Evolutionary conservation across 2,888 invertebrate species (phyloP), one percentile per base, ranked within the genome.

Genomic region (Alloscopus bannaensis): DNA sequence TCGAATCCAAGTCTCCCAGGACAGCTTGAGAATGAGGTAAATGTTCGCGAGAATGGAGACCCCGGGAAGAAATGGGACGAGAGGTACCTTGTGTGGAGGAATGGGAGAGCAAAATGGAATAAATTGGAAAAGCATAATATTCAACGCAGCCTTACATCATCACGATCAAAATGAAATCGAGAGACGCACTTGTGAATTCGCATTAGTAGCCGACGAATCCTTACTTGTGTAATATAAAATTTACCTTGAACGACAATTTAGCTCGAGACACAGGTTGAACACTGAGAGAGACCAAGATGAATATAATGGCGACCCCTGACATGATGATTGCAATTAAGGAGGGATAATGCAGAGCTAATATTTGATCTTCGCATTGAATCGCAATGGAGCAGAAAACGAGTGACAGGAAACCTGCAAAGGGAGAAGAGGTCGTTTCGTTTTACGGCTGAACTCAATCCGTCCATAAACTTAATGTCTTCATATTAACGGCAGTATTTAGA

Each of bases 1-100:
- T 71, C 90, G 86, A 1, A 89, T 87, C 90, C 90, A 90, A 0
- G 90, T 90, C 26, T 81, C 62, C 3, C 83, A 68, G 1, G 88
- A 87, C 24, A 90, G 86, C 76, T 90, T 88, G 80, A 90, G 86
- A 88, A 90, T 90, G 20, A 90, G 87, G 84, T 89, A 90, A 36
- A 89, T 87, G 85, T 90, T 90, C 20, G 89, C 87, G 80, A 89
- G 87, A 40, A 89, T 87, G 83, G 89, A 89, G 1, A 89, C 62
- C 11, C 88, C 87, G 11, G 90, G 90, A 42, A 90, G 81, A 22
- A 88, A 77, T 20, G 90, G 90, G n/a, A 90, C 88, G 20, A 88
- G 86, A 4, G 90, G 90, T 1, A 90, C 90, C 89, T 90, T 77
- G 24, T 11, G 6, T 55, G 13, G n/a, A 29, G 13, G 50, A 47